These are phyloP conservation scores for Nesogale talazaci DNA, from an alignment of 2,113 vertebrate species.

Conservation along the genomic window DNA sequence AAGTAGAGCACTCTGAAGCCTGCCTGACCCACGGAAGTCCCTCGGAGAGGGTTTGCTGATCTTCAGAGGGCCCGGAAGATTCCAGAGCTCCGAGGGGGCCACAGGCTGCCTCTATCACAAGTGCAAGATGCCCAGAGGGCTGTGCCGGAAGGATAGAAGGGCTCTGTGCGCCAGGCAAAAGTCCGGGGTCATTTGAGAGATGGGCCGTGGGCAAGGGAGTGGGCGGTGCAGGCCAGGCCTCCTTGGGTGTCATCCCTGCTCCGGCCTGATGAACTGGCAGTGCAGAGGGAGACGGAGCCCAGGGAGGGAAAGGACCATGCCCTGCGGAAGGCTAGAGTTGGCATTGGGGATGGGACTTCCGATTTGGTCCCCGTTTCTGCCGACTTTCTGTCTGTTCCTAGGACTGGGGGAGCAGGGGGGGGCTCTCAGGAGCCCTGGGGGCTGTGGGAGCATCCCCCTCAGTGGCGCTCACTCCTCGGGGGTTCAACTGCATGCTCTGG, in stretches of 20 bases:
- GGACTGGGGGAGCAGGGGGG: not conserved
- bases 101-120: not conserved
- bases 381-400: not conserved
- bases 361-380: not conserved
- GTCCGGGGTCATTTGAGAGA: not conserved
- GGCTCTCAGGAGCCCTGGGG: not conserved
- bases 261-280: not conserved
- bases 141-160: not conserved
- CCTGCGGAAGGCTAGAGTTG: not conserved
- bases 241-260: not conserved
- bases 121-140: not conserved
- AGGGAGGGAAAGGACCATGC: not conserved
- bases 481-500: conserved; percentile 62
- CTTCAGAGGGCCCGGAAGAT: not conserved
- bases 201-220: too few relatives aligned
- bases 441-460: not conserved
- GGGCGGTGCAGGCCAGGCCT: not conserved
- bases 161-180: not conserved
- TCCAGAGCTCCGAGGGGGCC: not conserved
- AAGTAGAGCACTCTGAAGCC: fast-evolving
- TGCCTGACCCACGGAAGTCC: too few relatives aligned
- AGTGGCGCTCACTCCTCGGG: not conserved
- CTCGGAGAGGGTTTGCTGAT: not conserved
- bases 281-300: not conserved
- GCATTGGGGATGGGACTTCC: not conserved